Evolutionary conservation across 2,888 invertebrate species (phyloP).

Genomic region (Hypercompe scribonia): DNA sequence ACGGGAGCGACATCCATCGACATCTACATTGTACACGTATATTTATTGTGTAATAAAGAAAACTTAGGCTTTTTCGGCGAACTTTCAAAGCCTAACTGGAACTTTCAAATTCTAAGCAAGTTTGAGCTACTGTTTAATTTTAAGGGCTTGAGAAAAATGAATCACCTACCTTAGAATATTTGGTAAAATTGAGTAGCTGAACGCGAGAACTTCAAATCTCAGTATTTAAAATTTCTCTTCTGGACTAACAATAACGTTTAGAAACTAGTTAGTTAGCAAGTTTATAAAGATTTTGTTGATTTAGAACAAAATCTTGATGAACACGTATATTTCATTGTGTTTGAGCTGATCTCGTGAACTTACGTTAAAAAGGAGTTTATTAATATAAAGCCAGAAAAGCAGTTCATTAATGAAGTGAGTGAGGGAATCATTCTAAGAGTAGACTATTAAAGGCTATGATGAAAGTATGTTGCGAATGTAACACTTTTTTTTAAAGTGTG

Average conservation of each 20-base stretch:
- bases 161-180: background rate
- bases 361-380: background rate
- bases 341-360: background rate
- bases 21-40: background rate
- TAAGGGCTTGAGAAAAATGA: background rate
- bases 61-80: background rate
- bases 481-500: too few relatives aligned
- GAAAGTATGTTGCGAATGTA: too few relatives aligned
- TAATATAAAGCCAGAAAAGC: background rate
- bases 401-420: too few relatives aligned
- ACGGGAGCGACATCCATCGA: background rate
- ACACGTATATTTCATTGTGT: background rate
- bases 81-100: background rate
- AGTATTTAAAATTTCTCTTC: background rate
- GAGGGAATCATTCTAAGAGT: too few relatives aligned
- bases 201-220: background rate
- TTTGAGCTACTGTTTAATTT: background rate
- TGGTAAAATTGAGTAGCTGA: background rate
- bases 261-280: background rate
- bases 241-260: background rate
- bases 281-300: too few relatives aligned
- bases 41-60: background rate
- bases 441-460: too few relatives aligned
- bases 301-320: background rate
- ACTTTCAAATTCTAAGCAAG: background rate